Evolutionary conservation across 2,797 vertebrate species (phyloP).

Genomic region (Varecia variegata): DNA sequence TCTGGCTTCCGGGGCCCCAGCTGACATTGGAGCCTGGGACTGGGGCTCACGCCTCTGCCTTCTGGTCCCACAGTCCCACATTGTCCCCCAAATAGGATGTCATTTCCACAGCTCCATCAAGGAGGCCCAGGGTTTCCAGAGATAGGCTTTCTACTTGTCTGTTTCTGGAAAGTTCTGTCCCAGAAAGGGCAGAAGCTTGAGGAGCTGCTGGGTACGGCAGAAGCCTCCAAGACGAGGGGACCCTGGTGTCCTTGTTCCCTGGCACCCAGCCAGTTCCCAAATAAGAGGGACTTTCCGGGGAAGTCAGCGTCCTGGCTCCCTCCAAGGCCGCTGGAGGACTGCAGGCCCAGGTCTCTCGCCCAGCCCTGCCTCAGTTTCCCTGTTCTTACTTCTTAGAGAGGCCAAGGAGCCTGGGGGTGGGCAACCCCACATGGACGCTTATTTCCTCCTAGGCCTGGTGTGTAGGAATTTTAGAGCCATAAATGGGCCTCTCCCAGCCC

Average conservation of each 20-base stretch:
- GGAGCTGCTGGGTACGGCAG: not conserved
- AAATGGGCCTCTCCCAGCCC: not conserved
- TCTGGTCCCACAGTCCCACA: not conserved
- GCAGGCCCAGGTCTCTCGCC: not conserved
- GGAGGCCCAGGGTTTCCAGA: not conserved
- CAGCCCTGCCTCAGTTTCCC: conserved; percentile 6
- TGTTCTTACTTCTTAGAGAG: not conserved
- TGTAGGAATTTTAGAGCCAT: not conserved
- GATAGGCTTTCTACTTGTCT: not conserved
- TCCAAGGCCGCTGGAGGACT: not conserved
- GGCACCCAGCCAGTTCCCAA: not conserved
- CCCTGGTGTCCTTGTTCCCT: not conserved
- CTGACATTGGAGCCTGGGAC: not conserved
- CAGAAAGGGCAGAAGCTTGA: not conserved
- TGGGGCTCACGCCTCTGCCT: not conserved
- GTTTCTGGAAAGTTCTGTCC: conserved; percentile 58
- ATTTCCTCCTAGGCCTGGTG: not conserved
- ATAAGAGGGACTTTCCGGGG: conserved; percentile 60
- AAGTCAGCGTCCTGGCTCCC: not conserved
- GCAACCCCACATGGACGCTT: not conserved
- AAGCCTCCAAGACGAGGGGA: not conserved
- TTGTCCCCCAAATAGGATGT: not conserved
- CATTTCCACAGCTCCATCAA: not conserved
- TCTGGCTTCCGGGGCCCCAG: not conserved
- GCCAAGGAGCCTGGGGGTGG: not conserved